These are phyloP conservation scores for Sesia bembeciformis DNA, from an alignment of 2,888 invertebrate species.

Conservation along the genomic window DNA sequence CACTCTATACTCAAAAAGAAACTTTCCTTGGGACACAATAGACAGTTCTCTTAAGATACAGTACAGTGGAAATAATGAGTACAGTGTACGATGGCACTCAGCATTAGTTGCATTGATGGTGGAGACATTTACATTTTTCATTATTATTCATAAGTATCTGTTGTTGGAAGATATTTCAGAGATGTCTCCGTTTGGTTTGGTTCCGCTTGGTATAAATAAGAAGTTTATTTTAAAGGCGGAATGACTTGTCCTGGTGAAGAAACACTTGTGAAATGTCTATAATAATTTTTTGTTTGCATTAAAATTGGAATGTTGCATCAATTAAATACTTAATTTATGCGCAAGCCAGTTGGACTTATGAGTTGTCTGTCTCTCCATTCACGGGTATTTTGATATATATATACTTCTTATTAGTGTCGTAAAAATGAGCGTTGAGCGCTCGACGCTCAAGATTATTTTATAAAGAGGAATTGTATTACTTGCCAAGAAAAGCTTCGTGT, in stretches of 20 bases:
- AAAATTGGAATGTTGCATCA: no score
- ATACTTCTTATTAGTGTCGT: no score
- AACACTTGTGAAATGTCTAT: background rate
- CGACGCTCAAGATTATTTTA: no score
- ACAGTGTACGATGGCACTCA: conserved; percentile 6
- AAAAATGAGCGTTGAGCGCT: no score
- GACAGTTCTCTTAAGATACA: conserved; percentile 12
- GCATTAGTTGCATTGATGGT: conserved; percentile 11
- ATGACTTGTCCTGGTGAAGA: background rate
- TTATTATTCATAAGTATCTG: conserved; percentile 4
- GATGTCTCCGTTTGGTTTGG: background rate
- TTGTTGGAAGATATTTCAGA: background rate
- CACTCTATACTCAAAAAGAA: background rate
- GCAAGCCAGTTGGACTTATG: no score
- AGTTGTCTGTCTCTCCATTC: no score
- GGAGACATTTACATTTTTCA: conserved; percentile 15
- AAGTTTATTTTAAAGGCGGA: no score
- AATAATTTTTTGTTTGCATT: no score
- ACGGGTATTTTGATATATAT: no score
- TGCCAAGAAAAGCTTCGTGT: no score
- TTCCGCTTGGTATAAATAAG: background rate
- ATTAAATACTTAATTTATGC: no score
- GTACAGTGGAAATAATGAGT: conserved; percentile 20
- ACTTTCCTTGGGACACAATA: background rate
- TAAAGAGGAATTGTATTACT: no score